A percentile compares a stretch with the other conserved stretches of the same genome.
These are phyloP conservation scores for Glaucopsyche alexis DNA, from an alignment of 2,888 invertebrate genomes.

Conservation along the genomic window DNA sequence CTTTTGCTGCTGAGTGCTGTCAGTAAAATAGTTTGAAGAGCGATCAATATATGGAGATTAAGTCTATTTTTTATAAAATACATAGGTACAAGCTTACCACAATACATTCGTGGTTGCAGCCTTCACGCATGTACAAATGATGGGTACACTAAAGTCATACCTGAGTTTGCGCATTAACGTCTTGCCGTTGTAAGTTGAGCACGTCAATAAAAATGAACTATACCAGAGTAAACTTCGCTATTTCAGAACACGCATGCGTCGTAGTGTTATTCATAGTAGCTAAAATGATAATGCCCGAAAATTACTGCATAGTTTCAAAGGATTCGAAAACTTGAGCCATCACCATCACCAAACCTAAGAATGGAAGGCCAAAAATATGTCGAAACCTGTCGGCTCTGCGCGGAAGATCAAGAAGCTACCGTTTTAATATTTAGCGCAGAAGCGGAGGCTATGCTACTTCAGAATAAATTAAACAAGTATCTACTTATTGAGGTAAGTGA, in stretches of 20 bases:
- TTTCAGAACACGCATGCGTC: constrained; percentile 44
- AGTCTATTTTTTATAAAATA: too few relatives aligned
- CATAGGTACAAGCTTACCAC: too few relatives aligned
- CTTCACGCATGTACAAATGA: not conserved
- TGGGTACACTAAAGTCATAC: constrained; percentile 11
- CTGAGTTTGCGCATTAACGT: constrained; percentile 47
- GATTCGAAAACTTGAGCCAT: constrained; percentile 1
- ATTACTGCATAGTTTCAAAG: constrained; percentile 30
- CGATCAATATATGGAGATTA: too few relatives aligned
- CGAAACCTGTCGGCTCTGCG: constrained; percentile 82
- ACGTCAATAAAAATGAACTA: constrained; percentile 43
- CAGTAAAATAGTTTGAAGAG: too few relatives aligned
- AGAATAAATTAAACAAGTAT: constrained; percentile 84
- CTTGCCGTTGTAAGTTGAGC: constrained; percentile 18
- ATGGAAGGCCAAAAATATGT: constrained; percentile 47
- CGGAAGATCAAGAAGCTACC: constrained; percentile 79
- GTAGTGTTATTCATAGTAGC: constrained; percentile 44
- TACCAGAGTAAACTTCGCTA: constrained; percentile 52
- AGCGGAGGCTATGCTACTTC: constrained; percentile 82
- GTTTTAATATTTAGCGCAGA: constrained; percentile 83
- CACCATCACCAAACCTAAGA: constrained; percentile 41
- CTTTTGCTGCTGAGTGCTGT: too few relatives aligned
- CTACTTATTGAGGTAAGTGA: constrained; percentile 81
- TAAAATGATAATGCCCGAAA: constrained; percentile 59
- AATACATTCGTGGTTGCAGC: not conserved